Conservation (phyloP, 2,113 vertebrate species). For the Ranitomeya imitator region DNA sequence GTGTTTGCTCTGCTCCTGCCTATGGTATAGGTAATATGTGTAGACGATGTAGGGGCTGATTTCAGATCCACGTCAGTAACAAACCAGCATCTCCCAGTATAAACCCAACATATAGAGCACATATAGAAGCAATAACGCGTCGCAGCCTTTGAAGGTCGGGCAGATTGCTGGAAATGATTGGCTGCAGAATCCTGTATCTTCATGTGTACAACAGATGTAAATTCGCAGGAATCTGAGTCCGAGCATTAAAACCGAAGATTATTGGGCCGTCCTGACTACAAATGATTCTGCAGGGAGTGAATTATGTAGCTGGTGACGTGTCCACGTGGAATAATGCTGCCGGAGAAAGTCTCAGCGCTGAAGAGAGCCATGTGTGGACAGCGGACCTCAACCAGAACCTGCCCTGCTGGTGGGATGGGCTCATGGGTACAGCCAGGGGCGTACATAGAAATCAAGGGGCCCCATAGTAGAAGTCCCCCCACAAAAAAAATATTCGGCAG, state of each 20-base stretch:
- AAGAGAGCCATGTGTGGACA: neutral
- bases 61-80: neutral
- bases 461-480: no score
- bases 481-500: no score
- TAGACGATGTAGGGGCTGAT: neutral
- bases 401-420: neutral
- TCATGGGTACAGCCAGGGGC: neutral
- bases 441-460: no score
- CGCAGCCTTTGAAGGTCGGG: neutral
- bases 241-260: neutral
- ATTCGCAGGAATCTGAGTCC: neutral
- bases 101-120: neutral
- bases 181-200: neutral
- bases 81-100: neutral
- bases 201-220: constrained; percentile 52
- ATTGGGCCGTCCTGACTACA: neutral
- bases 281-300: neutral
- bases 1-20: no score
- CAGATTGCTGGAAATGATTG: neutral
- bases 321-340: constrained; percentile 16
- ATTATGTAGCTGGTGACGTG: constrained; percentile 28
- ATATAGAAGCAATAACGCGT: neutral
- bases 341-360: neutral
- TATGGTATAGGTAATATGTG: no score
- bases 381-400: neutral